Base-by-base conservation (phyloP, 2,797 vertebrate genomes). In the Poecilia velifera region DNA sequence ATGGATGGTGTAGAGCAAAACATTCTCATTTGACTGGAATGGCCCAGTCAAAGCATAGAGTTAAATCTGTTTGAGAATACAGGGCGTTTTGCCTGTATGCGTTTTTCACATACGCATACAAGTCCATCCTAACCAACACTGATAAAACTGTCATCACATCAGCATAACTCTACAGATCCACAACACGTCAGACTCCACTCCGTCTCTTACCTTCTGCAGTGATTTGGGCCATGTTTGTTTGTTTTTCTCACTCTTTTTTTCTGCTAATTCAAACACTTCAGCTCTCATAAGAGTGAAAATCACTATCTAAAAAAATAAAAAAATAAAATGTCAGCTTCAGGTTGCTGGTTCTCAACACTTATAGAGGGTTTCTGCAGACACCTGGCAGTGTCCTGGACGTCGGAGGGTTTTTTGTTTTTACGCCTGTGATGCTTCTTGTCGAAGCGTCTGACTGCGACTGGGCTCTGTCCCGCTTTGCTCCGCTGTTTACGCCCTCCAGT, bases 151-250 rank as follows among this genome's bases (percentile, higher is more conserved):
- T 82, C 70, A 75, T 45, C 72, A 79, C 72, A 78, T 62, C 74
- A 47, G 62, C 80, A 73, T 80, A 77, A 72, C 18, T 20, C 12
- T 6, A 75, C 66, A 79, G 64, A 51, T 84, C 74, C 31, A 53
- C n/a, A 68, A 84, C 76, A 43, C 3, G 57, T 46, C 5, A 47
- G 47, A 59, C 43, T 47, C 78, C 74, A 72, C 0, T 75, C 75
- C 45, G 41, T 86, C 72, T 88, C 95, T 95, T 96, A 96, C 95
- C 95, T 95, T 95, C 93, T 57, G 83, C 20, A 14, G 85, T 81
- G 77, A 82, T 82, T 84, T 82, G 87, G 55, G 93, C 90, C 94
- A 95, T 95, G 79, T 86, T 83, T 95, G 79, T 86, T 83, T 89
- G 85, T 46, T 78, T 47, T 79, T 88, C 81, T 90, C 81, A 71